Base-by-base conservation (phyloP, 2,797 vertebrate species). In the Ctenopoma kingsleyae region DNA sequence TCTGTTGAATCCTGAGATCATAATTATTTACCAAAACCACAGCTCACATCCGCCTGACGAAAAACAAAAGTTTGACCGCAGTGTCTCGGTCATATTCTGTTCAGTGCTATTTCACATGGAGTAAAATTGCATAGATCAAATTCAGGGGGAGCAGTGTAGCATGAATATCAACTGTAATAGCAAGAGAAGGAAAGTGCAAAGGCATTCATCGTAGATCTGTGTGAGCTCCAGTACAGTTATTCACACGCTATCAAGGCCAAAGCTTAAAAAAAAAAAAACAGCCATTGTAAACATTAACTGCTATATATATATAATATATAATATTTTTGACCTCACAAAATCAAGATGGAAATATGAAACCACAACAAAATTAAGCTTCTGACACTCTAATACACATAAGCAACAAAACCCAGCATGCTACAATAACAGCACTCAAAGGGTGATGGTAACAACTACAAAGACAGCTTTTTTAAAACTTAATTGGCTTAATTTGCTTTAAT, bases 101-200 rank as follows among this genome's bases (percentile, higher is more conserved):
- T 89, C 82, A 77, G 55, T 68, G 80, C 66, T 77, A 86, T 90
- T 92, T 90, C 83, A 80, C 82, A 61, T 78, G 52, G 61, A 73
- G 50, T 68, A 54, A 74, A 87, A 78, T 84, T 74, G 40, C 84
- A 50, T 50, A 48, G 85, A 88, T 87, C 84, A 87, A 86, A 88
- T 82, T 78, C 79, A 85, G 63, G 30, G 30, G 8, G 74, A 71
- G 82, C 86, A 85, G 74, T 74, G 81, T 80, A 80, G 84, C 87
- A 85, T 86, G 87, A 91, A 91, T 89, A 90, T 86, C 84, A 88
- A 60, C 79, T 20, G 71, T 83, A 82, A 89, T 82, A 78, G 82
- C 79, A 78, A 63, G 67, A 80, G 74, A 82, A 76, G 51, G 60
- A 79, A 85, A 75, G 50, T 71, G 71, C 67, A 73, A 78, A 84